Evolutionary conservation across 2,797 vertebrate genomes (phyloP), one percentile per base, ranked within the genome.

Genomic region (Enteromius trimaculatus): DNA sequence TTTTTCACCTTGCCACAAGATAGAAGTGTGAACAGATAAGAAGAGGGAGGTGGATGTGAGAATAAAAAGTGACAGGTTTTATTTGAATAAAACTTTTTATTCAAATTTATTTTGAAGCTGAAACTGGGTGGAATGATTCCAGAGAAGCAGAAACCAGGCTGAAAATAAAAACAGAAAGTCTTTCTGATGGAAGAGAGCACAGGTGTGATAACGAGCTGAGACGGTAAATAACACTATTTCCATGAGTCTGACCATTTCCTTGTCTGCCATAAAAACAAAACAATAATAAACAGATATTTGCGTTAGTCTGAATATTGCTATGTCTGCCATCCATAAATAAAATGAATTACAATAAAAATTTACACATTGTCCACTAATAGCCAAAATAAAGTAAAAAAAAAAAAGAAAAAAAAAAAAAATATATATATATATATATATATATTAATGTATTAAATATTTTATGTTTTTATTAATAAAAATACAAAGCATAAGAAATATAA

Each of bases 61-160:
- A 60, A 47, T 7, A 14, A 74, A 16, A 74, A 68, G 83, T 60
- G 71, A 62, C 26, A 10, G 74, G 64, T 34, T 83, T 69, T 44
- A 64, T 80, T 84, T 31, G 31, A 31, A 31, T 31, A 31, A 31
- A 31, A n/a, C n/a, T n/a, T n/a, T n/a, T n/a, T n/a, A 31, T 31
- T 31, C 31, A 31, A 31, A 31, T 31, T 31, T 31, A 31, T 31
- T 31, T 31, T 31, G 2, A 83, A 85, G 83, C 60, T 29, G 85
- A 74, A 89, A 85, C 87, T 70, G n/a, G n/a, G n/a, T n/a, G n/a
- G 79, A 88, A 86, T 81, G 82, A 88, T 79, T 71, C 31, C 44
- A 44, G 23, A 60, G 81, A 81, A 29, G n/a, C 7, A 17, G 39
- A 65, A 80, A 13, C 19, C n/a, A 74, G 68, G 58, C 3, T n/a